A percentile compares a stretch with the other conserved stretches of the same genome.
These are phyloP conservation scores for Hypomecis punctinalis DNA, from an alignment of 2,888 invertebrate species.

Conservation along the genomic window DNA sequence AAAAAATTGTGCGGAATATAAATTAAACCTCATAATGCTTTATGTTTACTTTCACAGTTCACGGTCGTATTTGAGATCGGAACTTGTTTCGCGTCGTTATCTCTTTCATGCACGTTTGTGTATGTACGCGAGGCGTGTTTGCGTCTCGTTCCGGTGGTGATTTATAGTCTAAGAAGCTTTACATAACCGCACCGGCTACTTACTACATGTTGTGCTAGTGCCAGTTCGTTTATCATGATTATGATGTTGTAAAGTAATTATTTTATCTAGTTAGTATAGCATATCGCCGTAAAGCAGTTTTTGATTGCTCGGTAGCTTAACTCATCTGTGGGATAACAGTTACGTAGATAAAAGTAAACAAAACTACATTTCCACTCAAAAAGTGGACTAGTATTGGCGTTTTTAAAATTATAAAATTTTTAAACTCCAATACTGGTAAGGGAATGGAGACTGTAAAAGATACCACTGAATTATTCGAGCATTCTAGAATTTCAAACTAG, in stretches of 20 bases:
- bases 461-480: constrained; percentile 21
- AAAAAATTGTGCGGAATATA: constrained; percentile 55
- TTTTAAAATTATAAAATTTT: not conserved
- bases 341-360: not conserved
- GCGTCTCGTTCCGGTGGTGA: constrained; percentile 65
- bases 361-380: not conserved
- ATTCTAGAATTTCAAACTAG: constrained; percentile 28
- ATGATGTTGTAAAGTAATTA: constrained; percentile 74
- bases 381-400: not conserved
- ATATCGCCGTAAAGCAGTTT: constrained; percentile 46
- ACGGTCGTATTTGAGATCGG: constrained; percentile 62
- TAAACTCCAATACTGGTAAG: constrained; percentile 1
- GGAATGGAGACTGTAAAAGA: constrained; percentile 3
- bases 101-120: constrained; percentile 46
- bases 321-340: constrained; percentile 15
- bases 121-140: constrained; percentile 36
- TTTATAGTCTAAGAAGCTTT: constrained; percentile 70
- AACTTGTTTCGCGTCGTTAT: constrained; percentile 45
- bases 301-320: constrained; percentile 33
- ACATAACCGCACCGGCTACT: constrained; percentile 70
- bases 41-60: constrained; percentile 74
- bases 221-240: constrained; percentile 71
- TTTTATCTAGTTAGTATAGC: constrained; percentile 66
- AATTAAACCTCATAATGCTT: constrained; percentile 60
- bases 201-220: constrained; percentile 64